These are phyloP conservation scores for Takifugu rubripes DNA, from an alignment of 2,797 vertebrate genomes.

Conservation along the genomic window DNA sequence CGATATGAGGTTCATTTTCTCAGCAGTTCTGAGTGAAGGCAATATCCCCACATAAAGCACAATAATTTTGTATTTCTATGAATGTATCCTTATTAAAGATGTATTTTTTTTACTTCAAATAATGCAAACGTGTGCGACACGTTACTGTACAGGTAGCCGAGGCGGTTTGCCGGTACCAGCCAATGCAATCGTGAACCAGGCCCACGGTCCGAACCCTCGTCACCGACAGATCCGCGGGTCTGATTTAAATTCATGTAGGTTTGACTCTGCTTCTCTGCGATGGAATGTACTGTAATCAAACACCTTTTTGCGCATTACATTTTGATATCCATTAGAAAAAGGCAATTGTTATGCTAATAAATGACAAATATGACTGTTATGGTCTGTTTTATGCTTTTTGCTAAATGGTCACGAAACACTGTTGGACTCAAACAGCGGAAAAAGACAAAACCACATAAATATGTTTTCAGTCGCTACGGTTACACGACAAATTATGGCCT, in stretches of 20 bases:
- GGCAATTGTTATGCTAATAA: conserved; percentile 75
- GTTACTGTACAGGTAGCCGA: conserved; percentile 27
- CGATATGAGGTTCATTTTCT: conserved; percentile 45
- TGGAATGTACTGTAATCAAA: conserved; percentile 74
- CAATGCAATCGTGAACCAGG: conserved; percentile 52
- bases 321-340: conserved; percentile 74
- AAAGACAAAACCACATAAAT: not conserved
- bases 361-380: conserved; percentile 68
- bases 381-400: conserved; percentile 19
- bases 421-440: not conserved
- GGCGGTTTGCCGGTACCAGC: conserved; percentile 38
- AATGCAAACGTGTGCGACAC: conserved; percentile 45
- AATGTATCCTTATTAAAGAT: conserved; percentile 75
- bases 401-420: conserved; percentile 1
- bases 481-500: no score
- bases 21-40: conserved; percentile 47
- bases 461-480: no score
- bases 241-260: conserved; percentile 52
- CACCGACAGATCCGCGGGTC: conserved; percentile 40
- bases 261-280: conserved; percentile 60
- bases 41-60: conserved; percentile 70
- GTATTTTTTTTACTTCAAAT: conserved; percentile 74
- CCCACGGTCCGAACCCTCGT: conserved; percentile 34
- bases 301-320: conserved; percentile 54
- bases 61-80: conserved; percentile 77